These are phyloP conservation scores for Hippoglossus stenolepis DNA, from an alignment of 2,113 vertebrate species.

Conservation along the genomic window DNA sequence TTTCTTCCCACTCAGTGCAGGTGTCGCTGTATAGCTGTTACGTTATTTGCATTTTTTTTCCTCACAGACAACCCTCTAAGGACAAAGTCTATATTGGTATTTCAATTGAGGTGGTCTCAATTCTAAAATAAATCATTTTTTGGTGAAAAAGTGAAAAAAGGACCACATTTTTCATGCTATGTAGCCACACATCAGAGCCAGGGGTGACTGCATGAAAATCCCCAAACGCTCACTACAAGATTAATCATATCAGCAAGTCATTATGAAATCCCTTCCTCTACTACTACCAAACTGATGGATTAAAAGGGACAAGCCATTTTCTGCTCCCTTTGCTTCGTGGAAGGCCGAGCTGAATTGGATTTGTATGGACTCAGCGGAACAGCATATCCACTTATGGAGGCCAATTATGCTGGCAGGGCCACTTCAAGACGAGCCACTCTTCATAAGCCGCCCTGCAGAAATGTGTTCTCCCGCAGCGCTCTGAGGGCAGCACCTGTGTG, in stretches of 20 bases:
- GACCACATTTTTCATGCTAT: no score
- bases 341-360: slow-evolving; percentile 70
- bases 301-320: slow-evolving; percentile 74
- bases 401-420: slow-evolving; percentile 71
- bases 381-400: slow-evolving; percentile 69
- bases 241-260: slow-evolving; percentile 34
- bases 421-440: slow-evolving; percentile 53
- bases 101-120: no score
- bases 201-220: slow-evolving; percentile 2
- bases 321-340: slow-evolving; percentile 66
- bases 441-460: slow-evolving; percentile 34
- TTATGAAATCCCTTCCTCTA: slow-evolving; percentile 43
- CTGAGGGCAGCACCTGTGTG: slow-evolving; percentile 24
- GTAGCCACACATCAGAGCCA: background rate
- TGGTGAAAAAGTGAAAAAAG: no score
- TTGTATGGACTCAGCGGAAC: slow-evolving; percentile 68
- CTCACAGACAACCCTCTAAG: no score
- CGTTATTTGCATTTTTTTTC: no score
- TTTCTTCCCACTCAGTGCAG: no score
- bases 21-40: no score
- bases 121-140: no score
- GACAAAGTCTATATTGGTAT: no score
- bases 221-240: background rate
- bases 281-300: slow-evolving; percentile 66
- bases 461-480: slow-evolving; percentile 14